Base-by-base conservation (phyloP, 2,888 invertebrate genomes). In the Sericinus montela region DNA sequence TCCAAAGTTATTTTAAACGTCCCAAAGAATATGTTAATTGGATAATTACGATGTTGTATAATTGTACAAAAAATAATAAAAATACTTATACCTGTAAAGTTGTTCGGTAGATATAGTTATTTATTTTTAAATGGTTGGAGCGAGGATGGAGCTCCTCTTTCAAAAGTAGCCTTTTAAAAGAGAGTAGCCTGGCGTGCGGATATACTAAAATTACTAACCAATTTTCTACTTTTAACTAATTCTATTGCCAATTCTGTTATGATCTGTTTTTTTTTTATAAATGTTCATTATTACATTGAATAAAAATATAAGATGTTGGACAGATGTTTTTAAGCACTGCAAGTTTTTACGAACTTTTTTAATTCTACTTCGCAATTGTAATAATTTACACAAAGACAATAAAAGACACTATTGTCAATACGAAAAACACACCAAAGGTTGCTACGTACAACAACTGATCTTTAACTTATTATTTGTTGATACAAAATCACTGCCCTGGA, bases 1-100 rank as follows among this genome's bases (percentile, higher is more conserved):
- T 76, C 86, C 86, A 86, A 87, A 87, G 87, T 82, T 81, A 71
- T 78, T 78, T 77, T 73, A 78, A 65, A 77, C 74, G 74, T 78
- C 80, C 87, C 87, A 88, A 87, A 88, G 87, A 87, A 69, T 85
- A 85, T 80, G 78, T 79, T 79, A 76, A 83, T 79, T 72, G 72
- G 76, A 72, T 75, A 72, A 75, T 65, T 69, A 76, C 60, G 74
- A 72, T 76, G 80, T 81, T 87, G 86, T 88, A 87, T 83, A 84
- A 85, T 85, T 87, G 82, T 88, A 81, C 78, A 86, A 81, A 83
- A 79, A 72, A 73, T 73, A 76, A 79, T 79, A 79, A 79, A 81
- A 80, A 81, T 77, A 82, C 77, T 75, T 83, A 81, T 82, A 84
- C 76, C 62, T 86, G 83, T 87, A 84, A 80, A 85, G 80, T 81